Conservation (phyloP, 2,888 invertebrate species). For the Seira ritae region DNA sequence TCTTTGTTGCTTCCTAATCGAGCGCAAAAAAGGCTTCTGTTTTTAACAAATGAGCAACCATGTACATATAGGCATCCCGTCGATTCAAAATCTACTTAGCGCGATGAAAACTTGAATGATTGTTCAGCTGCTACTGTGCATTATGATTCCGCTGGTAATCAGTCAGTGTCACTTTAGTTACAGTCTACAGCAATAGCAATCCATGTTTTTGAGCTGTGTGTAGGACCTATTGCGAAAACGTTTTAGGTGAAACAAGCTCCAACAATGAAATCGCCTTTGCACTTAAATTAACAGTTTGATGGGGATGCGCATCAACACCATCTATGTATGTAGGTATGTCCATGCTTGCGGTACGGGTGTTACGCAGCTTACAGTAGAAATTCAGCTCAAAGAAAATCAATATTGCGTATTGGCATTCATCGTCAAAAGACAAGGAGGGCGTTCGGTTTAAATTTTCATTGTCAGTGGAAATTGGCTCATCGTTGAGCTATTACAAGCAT, state of each 20-base stretch:
- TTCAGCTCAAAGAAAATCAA: too few species aligned
- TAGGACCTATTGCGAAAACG: neutral
- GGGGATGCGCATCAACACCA: neutral
- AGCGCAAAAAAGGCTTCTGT: neutral
- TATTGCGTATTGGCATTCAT: too few species aligned
- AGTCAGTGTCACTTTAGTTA: conserved; percentile 1
- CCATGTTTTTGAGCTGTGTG: neutral
- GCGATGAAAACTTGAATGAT: neutral
- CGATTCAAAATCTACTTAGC: conserved; percentile 7
- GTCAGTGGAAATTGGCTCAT: too few species aligned
- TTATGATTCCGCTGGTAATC: neutral
- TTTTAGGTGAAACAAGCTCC: neutral
- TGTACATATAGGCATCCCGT: neutral
- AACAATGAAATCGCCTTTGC: neutral
- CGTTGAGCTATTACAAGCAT: too few species aligned
- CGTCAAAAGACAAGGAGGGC: too few species aligned
- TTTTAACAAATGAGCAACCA: neutral
- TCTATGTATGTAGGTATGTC: too few species aligned
- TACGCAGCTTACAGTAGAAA: too few species aligned
- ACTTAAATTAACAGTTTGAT: neutral
- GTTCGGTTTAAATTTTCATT: too few species aligned
- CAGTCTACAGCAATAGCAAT: neutral
- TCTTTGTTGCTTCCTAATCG: neutral
- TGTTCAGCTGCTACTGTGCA: neutral
- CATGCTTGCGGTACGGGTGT: neutral